These are phyloP conservation scores for Sminthurinus signatus DNA, from an alignment of 1,140 invertebrate genomes.

Conservation along the genomic window DNA sequence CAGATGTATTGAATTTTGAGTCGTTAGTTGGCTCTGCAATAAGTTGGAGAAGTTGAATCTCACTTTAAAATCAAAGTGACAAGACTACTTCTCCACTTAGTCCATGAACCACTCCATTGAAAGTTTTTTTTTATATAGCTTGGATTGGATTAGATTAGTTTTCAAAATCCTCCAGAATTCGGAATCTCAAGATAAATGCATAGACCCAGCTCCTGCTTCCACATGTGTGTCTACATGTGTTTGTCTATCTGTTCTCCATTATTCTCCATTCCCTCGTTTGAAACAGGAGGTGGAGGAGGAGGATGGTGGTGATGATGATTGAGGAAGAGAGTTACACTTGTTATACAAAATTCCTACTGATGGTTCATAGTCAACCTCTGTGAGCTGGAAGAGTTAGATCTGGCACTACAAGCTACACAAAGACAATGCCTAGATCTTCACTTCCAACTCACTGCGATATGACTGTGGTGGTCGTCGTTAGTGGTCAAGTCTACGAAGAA, in stretches of 20 bases:
- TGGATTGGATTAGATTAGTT: too few species aligned
- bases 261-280: background rate
- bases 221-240: too few species aligned
- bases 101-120: slow-evolving; percentile 45
- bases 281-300: background rate
- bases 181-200: too few species aligned
- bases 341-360: background rate
- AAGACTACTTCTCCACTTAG: slow-evolving; percentile 67
- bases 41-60: slow-evolving; percentile 77
- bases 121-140: too few species aligned
- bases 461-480: too few species aligned
- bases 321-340: slow-evolving; percentile 19
- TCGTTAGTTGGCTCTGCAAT: slow-evolving; percentile 47
- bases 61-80: slow-evolving; percentile 58
- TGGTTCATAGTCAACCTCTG: slow-evolving; percentile 26
- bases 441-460: slow-evolving; percentile 57
- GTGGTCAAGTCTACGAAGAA: background rate
- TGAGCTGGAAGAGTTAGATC: slow-evolving; percentile 75
- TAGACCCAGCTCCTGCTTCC: too few species aligned
- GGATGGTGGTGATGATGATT: background rate
- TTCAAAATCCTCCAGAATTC: too few species aligned
- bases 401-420: slow-evolving; percentile 51
- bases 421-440: slow-evolving; percentile 57
- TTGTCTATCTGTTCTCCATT: background rate
- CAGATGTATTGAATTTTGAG: too few species aligned